A percentile compares a stretch with the other conserved stretches of the same genome.
phyloP scores from a whole-genome alignment of 1,140 invertebrate species.

The Drosophila sproati region DNA sequence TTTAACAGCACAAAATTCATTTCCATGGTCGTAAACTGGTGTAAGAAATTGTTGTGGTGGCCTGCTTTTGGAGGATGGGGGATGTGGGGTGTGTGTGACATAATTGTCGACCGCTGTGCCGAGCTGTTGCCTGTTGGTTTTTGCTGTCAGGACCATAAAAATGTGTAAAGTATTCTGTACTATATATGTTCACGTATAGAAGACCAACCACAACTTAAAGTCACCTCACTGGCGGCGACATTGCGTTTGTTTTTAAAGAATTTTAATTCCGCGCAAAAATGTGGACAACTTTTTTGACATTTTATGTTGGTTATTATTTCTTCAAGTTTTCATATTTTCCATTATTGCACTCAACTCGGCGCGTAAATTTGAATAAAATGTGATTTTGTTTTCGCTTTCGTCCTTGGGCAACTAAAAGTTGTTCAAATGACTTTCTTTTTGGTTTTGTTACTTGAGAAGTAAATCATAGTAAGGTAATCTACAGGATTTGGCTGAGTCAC shows the following conservation, averaged over 20 bases:
- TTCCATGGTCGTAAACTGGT: slow-evolving; percentile 67
- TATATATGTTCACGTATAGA: not conserved
- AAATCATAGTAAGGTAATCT: slow-evolving; percentile 45
- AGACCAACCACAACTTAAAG: slow-evolving; percentile 3
- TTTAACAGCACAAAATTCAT: slow-evolving; percentile 55
- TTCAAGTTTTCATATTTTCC: slow-evolving; percentile 24
- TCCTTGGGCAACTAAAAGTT: slow-evolving; percentile 26
- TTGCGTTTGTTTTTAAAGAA: slow-evolving; percentile 36
- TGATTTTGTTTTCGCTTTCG: slow-evolving; percentile 25
- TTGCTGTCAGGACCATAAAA: slow-evolving; percentile 60
- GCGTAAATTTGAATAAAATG: slow-evolving; percentile 70
- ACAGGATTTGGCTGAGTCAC: slow-evolving; percentile 7
- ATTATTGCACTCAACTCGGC: slow-evolving; percentile 65
- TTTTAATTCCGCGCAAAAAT: slow-evolving; percentile 71
- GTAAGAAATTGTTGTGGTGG: slow-evolving; percentile 57
- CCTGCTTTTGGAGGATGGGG: slow-evolving; percentile 3
- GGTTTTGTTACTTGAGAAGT: slow-evolving; percentile 8
- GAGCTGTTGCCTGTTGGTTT: slow-evolving; percentile 22
- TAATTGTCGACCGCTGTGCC: slow-evolving; percentile 40
- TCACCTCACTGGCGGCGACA: slow-evolving; percentile 42
- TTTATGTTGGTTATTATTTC: slow-evolving; percentile 49
- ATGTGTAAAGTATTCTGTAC: slow-evolving; percentile 67
- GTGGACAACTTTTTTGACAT: slow-evolving; percentile 49
- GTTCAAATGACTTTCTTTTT: slow-evolving; percentile 32
- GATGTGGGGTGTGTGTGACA: slow-evolving; percentile 35